These are phyloP conservation scores for Hirtodrosophila cameraria DNA, from an alignment of 2,888 invertebrate species.

Conservation along the genomic window DNA sequence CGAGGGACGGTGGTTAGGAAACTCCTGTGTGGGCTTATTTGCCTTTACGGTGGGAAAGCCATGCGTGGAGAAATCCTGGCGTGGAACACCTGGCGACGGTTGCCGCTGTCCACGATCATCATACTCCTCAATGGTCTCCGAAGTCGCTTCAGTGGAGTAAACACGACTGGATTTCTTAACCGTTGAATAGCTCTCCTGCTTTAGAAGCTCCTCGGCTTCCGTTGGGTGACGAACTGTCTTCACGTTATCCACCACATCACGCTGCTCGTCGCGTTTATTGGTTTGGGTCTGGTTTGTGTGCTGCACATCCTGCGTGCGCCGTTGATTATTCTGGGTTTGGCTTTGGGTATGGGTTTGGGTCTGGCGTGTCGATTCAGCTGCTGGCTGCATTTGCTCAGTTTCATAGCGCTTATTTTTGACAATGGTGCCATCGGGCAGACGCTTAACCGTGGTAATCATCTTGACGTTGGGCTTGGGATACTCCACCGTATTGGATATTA, in stretches of 20 bases:
- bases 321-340: constrained; percentile 37
- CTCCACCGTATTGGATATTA: constrained; percentile 86
- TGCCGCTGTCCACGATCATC: constrained; percentile 60
- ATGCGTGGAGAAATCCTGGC: constrained; percentile 69
- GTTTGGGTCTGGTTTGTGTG: not conserved
- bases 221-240: constrained; percentile 64
- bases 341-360: constrained; percentile 49
- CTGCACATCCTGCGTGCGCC: constrained; percentile 49
- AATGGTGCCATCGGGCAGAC: constrained; percentile 88
- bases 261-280: constrained; percentile 32
- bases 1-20: constrained; percentile 59
- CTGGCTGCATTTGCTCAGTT: constrained; percentile 83
- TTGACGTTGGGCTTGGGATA: constrained; percentile 88
- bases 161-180: constrained; percentile 82
- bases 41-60: constrained; percentile 76
- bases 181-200: constrained; percentile 74
- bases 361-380: constrained; percentile 51
- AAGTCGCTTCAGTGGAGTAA: constrained; percentile 81
- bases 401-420: constrained; percentile 89
- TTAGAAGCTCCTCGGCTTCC: constrained; percentile 56
- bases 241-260: constrained; percentile 78
- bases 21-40: constrained; percentile 75
- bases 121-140: constrained; percentile 79
- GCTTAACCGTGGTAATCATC: constrained; percentile 88
- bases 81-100: constrained; percentile 4